A percentile compares a stretch with the other conserved stretches of the same genome.
Conservation (phyloP, 2,113 vertebrate genomes). For the Sylvilagus bachmani region DNA sequence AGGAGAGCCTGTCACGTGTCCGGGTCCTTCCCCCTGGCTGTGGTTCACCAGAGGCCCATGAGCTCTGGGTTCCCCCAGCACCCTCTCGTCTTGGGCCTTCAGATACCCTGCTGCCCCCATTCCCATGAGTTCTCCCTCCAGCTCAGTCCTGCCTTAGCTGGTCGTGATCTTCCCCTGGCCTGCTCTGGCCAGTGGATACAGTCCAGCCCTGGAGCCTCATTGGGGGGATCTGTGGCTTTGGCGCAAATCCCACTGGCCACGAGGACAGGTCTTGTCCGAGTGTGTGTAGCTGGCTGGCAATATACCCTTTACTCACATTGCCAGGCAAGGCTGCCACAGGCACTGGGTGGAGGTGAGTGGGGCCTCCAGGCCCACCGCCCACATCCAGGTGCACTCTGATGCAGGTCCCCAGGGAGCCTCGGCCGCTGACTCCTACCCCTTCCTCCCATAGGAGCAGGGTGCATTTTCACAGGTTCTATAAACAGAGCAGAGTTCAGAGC, state of each 20-base stretch:
- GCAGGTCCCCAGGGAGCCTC: background rate
- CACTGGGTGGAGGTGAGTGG: background rate
- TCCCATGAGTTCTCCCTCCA: background rate
- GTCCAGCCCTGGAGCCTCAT: background rate
- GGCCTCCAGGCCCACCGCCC: background rate
- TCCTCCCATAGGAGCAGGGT: slow-evolving; percentile 5
- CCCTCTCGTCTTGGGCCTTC: background rate
- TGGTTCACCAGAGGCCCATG: background rate
- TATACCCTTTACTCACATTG: background rate
- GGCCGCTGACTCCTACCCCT: background rate
- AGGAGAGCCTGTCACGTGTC: background rate
- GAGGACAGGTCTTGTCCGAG: background rate
- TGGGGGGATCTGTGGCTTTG: background rate
- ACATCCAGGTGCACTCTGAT: background rate
- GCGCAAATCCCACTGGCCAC: background rate
- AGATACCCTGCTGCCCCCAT: background rate
- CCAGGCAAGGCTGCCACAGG: background rate
- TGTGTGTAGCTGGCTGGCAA: background rate
- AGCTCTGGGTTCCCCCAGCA: too few species aligned
- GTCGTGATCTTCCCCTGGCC: background rate
- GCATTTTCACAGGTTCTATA: slow-evolving; percentile 79
- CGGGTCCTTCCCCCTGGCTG: rapidly evolving
- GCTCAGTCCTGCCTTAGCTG: background rate
- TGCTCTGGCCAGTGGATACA: background rate
- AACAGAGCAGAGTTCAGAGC: slow-evolving; percentile 52